Evolutionary conservation across 64 coral and sea anemone genomes (phyloP).

Genomic region (Dendrophyllia cribrosa): DNA sequence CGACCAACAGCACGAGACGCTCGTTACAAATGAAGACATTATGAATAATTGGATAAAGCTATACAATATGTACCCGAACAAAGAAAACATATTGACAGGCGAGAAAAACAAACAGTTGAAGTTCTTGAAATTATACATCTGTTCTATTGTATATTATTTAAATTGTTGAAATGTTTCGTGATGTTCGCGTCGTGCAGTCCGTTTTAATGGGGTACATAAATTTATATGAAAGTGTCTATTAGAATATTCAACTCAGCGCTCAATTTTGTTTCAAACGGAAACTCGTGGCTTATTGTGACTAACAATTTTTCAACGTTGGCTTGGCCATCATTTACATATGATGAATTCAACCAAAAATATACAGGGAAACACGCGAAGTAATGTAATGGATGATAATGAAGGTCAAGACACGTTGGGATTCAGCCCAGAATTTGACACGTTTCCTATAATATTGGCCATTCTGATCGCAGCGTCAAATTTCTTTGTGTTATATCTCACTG

Average conservation of each 20-base stretch:
- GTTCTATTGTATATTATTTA: not conserved
- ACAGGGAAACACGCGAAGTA: not conserved
- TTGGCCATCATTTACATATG: not conserved
- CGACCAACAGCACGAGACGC: too few species aligned
- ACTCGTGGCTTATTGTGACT: not conserved
- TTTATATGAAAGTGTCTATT: not conserved
- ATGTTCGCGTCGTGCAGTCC: not conserved
- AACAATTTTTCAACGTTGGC: not conserved
- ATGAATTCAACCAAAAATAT: not conserved
- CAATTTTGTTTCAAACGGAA: not conserved
- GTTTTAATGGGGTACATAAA: not conserved
- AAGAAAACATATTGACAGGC: too few species aligned
- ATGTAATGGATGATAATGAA: not conserved
- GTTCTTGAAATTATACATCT: not conserved
- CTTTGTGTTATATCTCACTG: not conserved
- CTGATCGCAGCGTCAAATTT: not conserved
- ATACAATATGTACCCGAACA: too few species aligned
- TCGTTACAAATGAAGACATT: too few species aligned
- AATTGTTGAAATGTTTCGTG: not conserved
- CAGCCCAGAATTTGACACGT: not conserved
- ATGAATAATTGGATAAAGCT: too few species aligned
- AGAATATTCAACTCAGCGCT: not conserved
- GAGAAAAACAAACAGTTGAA: not conserved
- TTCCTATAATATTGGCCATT: slow-evolving; percentile 8
- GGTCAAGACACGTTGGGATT: not conserved